These are phyloP conservation scores for Holothuria leucospilota DNA, from an alignment of 53 echinoderm and acorn worm species.

Conservation along the genomic window DNA sequence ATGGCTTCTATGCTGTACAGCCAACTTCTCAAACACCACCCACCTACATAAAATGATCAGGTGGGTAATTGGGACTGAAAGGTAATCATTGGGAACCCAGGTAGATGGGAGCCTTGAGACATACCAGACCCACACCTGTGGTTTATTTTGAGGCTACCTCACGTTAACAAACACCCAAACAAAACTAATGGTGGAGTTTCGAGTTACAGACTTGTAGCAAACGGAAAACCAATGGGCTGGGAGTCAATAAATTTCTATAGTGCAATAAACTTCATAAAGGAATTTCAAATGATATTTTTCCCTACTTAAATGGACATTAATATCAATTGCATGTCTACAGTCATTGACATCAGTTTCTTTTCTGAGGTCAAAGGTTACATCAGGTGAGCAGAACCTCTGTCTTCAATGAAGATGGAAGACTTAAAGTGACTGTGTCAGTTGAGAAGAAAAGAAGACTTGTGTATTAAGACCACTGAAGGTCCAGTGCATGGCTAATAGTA, in stretches of 20 bases:
- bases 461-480: too few species aligned
- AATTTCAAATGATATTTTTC: constrained; percentile 31
- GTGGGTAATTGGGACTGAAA: constrained; percentile 29
- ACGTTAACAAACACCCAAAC: constrained; percentile 33
- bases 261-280: constrained; percentile 37
- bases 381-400: constrained; percentile 10
- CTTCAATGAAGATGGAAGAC: neutral
- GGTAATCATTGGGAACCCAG: constrained; percentile 34
- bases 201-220: constrained; percentile 25
- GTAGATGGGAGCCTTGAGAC: constrained; percentile 33
- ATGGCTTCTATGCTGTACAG: too few species aligned
- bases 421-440: too few species aligned
- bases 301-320: constrained; percentile 37
- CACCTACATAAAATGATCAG: constrained; percentile 21
- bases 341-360: constrained; percentile 18
- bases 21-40: constrained; percentile 1
- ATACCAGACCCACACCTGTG: constrained; percentile 44
- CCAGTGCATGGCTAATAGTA: too few species aligned
- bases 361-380: constrained; percentile 28
- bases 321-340: constrained; percentile 37
- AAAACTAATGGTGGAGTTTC: constrained; percentile 30
- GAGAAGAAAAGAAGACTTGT: too few species aligned
- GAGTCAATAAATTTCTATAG: constrained; percentile 17
- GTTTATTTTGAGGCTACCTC: constrained; percentile 34
- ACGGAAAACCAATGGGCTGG: neutral